A percentile compares a stretch with the other conserved stretches of the same genome.
phyloP scores from a whole-genome alignment of 2,113 vertebrate species.

The Hemichromis elongatus region DNA sequence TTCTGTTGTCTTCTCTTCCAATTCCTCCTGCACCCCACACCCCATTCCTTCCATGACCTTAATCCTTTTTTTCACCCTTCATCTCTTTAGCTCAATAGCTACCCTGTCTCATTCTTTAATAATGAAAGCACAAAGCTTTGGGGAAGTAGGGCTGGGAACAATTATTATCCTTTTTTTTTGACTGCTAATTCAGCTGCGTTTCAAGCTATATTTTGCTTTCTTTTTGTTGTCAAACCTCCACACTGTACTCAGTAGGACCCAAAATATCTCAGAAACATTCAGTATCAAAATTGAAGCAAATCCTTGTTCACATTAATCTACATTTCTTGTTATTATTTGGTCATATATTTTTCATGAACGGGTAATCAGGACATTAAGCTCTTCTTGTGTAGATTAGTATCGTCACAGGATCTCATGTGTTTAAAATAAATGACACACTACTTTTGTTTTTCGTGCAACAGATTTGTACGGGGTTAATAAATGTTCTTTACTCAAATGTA shows the following conservation, averaged over 20 bases:
- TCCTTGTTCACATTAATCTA: not conserved
- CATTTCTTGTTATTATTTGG: not conserved
- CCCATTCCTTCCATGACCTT: not conserved
- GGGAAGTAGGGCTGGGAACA: constrained; percentile 11
- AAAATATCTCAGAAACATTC: not conserved
- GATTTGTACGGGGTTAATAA: no score
- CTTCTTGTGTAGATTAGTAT: not conserved
- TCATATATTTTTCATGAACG: not conserved
- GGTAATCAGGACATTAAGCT: not conserved
- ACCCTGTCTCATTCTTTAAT: constrained; percentile 11
- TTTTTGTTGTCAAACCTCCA: not conserved
- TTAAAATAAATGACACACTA: not conserved
- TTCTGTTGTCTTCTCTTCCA: constrained; percentile 54
- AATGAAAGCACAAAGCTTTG: constrained; percentile 1
- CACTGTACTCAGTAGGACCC: not conserved
- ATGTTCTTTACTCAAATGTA: not conserved
- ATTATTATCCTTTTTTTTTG: not conserved
- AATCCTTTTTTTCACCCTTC: constrained; percentile 18
- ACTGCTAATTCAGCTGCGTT: not conserved
- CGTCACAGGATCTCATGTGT: not conserved
- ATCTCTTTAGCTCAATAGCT: not conserved
- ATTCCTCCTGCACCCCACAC: not conserved
- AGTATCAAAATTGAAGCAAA: not conserved
- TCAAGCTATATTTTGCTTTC: not conserved
- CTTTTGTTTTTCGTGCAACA: not conserved